Evolutionary conservation across 2,888 invertebrate species (phyloP).

Genomic region (Epirrhoe tristata): DNA sequence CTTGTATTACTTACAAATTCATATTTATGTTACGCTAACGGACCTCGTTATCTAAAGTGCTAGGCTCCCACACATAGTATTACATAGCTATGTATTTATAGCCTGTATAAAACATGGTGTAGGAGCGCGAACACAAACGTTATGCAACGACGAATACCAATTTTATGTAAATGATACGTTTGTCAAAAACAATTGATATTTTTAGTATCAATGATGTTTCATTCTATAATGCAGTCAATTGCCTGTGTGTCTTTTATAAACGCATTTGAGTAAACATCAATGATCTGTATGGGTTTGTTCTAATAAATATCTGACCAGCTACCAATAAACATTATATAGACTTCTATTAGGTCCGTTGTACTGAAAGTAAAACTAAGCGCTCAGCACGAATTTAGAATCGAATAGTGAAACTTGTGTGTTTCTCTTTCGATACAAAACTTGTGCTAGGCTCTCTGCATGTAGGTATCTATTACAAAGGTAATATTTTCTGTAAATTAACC

Average conservation of each 20-base stretch:
- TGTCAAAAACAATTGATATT: not conserved
- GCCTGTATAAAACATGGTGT: not conserved
- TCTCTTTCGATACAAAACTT: not conserved
- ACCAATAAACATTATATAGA: constrained; percentile 18
- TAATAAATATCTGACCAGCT: constrained; percentile 14
- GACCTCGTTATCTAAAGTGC: constrained; percentile 9
- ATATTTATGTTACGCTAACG: constrained; percentile 53
- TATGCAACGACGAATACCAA: not conserved
- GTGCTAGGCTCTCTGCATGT: not conserved
- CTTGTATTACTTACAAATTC: constrained; percentile 64
- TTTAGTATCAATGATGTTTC: not conserved
- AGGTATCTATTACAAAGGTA: constrained; percentile 34
- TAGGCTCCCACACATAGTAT: not conserved
- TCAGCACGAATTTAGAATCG: not conserved
- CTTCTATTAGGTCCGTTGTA: constrained; percentile 26
- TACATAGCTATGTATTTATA: not conserved
- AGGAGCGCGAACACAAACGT: not conserved
- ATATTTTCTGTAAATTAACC: constrained; percentile 39
- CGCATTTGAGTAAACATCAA: constrained; percentile 11
- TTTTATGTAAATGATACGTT: not conserved
- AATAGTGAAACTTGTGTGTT: not conserved
- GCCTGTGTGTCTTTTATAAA: not conserved
- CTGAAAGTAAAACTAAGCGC: constrained; percentile 30
- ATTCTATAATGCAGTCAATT: not conserved
- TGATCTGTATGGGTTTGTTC: not conserved